Evolutionary conservation across 2,888 invertebrate genomes (phyloP), one percentile per base, ranked within the genome.

Genomic region (Pheosia gnoma): DNA sequence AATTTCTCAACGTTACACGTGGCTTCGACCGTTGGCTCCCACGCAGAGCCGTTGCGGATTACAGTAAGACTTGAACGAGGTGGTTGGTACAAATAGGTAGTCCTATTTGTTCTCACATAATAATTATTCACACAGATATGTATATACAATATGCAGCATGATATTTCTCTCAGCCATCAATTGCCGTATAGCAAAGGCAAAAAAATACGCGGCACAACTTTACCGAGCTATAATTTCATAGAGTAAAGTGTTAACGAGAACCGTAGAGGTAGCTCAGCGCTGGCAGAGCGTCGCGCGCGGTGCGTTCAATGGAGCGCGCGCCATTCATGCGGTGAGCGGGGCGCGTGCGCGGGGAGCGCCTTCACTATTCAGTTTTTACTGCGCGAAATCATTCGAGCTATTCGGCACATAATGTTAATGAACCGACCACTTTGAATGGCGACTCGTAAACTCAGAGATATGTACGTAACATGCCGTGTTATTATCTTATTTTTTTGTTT

Each of bases 321-420:
- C 83, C 90, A 90, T 91, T 91, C 90, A 90, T 88, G 79, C 83
- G 75, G 63, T 71, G 72, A 77, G 74, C 80, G 80, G 57, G 80
- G 83, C 82, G 82, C 75, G 76, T 82, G 81, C 83, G 81, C 82
- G 78, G 71, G 68, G 74, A 74, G 71, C 77, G 25, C 83, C 79
- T 80, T 86, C 84, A 79, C 82, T 76, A 73, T 67, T 68, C 76
- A 70, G 75, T 80, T 81, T 83, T 85, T 79, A 75, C 69, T 76
- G 75, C 74, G 75, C 80, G 57, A 70, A 77, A 75, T 71, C 69
- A 70, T 65, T 70, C 68, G 69, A 70, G 61, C 60, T 71, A 63
- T 66, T 72, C 62, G 69, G 75, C 73, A 74, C 70, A 65, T 65
- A 65, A 74, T 79, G 66, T 67, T 74, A 80, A 79, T 81, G 78